Evolutionary conservation across 1,140 invertebrate genomes (phyloP).

Genomic region (Cephus cinctus): DNA sequence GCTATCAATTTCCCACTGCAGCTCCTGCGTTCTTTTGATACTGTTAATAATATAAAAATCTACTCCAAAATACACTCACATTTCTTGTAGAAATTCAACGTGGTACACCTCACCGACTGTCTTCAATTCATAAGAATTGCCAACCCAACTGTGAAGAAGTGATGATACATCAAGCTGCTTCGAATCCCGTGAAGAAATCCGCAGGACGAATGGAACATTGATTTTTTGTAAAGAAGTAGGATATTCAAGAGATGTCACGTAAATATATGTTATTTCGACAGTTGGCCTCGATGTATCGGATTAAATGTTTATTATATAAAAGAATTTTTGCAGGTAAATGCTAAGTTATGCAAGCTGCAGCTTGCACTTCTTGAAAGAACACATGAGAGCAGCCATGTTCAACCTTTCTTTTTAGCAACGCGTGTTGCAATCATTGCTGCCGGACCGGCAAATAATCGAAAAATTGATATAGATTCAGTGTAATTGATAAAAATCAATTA

Average conservation of each 20-base stretch:
- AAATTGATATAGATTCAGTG: slow-evolving; percentile 18
- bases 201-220: background rate
- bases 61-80: too few species aligned
- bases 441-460: slow-evolving; percentile 17
- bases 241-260: background rate
- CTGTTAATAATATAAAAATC: too few species aligned
- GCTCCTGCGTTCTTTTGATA: too few species aligned
- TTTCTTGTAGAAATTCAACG: too few species aligned
- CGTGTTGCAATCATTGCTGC: slow-evolving; percentile 8
- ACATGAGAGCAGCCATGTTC: too few species aligned
- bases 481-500: slow-evolving; percentile 2
- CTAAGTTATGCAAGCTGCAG: slow-evolving; percentile 19
- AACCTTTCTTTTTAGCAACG: slow-evolving; percentile 16
- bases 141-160: too few species aligned
- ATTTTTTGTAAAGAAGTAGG: background rate
- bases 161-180: too few species aligned
- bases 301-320: background rate
- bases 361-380: slow-evolving; percentile 14
- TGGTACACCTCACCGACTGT: too few species aligned
- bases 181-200: too few species aligned
- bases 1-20: too few species aligned
- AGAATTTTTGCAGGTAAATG: slow-evolving; percentile 1
- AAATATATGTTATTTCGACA: background rate
- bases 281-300: background rate
- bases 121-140: too few species aligned